phyloP scores from a whole-genome alignment of 1,140 invertebrate species.

The Laupala kohalensis region DNA sequence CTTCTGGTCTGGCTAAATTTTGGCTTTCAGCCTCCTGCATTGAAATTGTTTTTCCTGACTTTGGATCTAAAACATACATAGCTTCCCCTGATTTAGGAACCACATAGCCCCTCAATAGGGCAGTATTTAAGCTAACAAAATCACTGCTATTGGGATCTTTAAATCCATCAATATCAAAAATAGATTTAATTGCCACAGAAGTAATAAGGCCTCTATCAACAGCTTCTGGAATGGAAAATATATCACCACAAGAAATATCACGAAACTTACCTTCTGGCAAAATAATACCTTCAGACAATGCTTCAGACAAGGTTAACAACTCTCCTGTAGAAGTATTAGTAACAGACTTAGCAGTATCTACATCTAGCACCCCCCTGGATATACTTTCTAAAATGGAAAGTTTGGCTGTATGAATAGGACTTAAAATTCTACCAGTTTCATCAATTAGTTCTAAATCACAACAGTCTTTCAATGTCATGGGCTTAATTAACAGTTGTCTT shows the following conservation, averaged over 20 bases:
- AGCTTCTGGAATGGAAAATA: slow-evolving; percentile 48
- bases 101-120: slow-evolving; percentile 64
- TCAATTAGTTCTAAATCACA: slow-evolving; percentile 68
- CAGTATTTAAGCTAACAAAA: slow-evolving; percentile 75
- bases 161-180: slow-evolving; percentile 86
- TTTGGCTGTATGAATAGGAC: slow-evolving; percentile 59
- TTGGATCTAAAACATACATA: slow-evolving; percentile 56
- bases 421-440: slow-evolving; percentile 60
- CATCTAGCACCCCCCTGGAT: slow-evolving; percentile 70
- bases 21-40: slow-evolving; percentile 36
- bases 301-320: slow-evolving; percentile 70
- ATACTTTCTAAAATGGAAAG: slow-evolving; percentile 74
- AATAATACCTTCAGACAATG: slow-evolving; percentile 65
- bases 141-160: slow-evolving; percentile 68
- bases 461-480: slow-evolving; percentile 79
- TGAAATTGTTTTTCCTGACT: slow-evolving; percentile 56
- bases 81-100: slow-evolving; percentile 56
- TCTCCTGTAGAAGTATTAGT: slow-evolving; percentile 64
- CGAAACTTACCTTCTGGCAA: slow-evolving; percentile 55
- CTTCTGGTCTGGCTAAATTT: slow-evolving; percentile 51
- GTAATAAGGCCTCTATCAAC: slow-evolving; percentile 64
- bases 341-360: slow-evolving; percentile 66
- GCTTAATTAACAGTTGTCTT: slow-evolving; percentile 68
- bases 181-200: slow-evolving; percentile 71
- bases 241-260: slow-evolving; percentile 54